Base-by-base conservation (phyloP, 2,888 invertebrate species). In the Archaeoteleia sp. region DNA sequence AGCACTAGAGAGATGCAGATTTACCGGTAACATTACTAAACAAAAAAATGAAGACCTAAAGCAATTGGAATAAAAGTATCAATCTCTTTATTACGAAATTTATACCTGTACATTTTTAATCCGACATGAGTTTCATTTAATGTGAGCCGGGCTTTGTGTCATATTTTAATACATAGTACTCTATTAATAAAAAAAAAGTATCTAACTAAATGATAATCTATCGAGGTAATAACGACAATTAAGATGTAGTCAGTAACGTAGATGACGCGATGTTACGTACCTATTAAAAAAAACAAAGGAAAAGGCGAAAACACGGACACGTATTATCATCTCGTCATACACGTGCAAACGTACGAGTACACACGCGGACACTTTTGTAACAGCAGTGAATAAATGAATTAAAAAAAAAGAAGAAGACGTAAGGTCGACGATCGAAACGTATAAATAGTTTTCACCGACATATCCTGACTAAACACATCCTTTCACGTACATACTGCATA, bases 381-480 rank as follows among this genome's bases (percentile, higher is more conserved):
- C 70, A 78, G 78, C 70, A 72, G 71, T 77, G 74, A 75, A 62
- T 48, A 67, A 67, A 62, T 23, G 67, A 67, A 63, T 20, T 54
- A 40, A 40, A 51, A 29, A 63, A 30, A 35, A 61, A 53, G 46
- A 51, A 53, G 58, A 67, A 63, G 39, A 74, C 74, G 72, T 72
- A 74, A 71, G 70, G 69, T 77, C 74, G 76, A 80, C 77, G 79
- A 78, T 79, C 78, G 78, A 77, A 74, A 75, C 63, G 60, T 77
- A 71, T 77, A 78, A 71, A 82, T 81, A 82, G 82, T 79, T 83
- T 81, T 83, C 82, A 84, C 80, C 79, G 77, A 84, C 84, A 84
- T 84, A 84, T 84, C 83, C 82, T 84, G 81, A 80, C 79, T 80
- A 74, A 81, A 83, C 82, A 82, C 82, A 82, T 82, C 82, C 78